These are phyloP conservation scores for Limnephilus auricula DNA, from an alignment of 2,888 invertebrate genomes.

Conservation along the genomic window DNA sequence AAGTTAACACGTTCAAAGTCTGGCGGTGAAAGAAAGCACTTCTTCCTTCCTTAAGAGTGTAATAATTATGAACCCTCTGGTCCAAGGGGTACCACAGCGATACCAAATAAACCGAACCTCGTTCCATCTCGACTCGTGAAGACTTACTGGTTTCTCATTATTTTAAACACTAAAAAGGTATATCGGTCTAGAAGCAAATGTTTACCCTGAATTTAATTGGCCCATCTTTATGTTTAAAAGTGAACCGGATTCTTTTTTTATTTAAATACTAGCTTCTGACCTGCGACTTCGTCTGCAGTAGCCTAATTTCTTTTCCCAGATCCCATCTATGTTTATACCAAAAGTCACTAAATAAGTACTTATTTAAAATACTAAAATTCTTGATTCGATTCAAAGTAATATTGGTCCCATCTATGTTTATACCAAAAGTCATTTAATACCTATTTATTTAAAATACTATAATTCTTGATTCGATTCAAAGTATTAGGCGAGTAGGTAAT, in stretches of 20 bases:
- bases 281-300: no score
- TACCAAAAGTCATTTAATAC: no score
- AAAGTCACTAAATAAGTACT: no score
- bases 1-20: conserved; percentile 22
- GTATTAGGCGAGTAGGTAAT: no score
- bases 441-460: no score
- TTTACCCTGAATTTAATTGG: not conserved
- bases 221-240: not conserved
- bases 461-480: no score
- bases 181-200: not conserved
- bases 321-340: no score
- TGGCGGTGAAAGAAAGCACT: conserved; percentile 19
- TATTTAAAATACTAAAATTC: no score
- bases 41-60: conserved; percentile 25
- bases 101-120: conserved; percentile 3
- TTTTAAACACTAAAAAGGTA: not conserved
- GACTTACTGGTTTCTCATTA: conserved; percentile 19
- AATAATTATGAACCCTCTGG: conserved; percentile 41
- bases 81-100: not conserved
- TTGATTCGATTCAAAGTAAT: no score
- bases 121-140: conserved; percentile 22
- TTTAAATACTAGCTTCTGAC: no score
- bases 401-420: no score
- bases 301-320: no score
- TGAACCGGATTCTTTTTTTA: not conserved